Conservation (phyloP, 2,888 invertebrate genomes). For the Augochlorella aurata region DNA sequence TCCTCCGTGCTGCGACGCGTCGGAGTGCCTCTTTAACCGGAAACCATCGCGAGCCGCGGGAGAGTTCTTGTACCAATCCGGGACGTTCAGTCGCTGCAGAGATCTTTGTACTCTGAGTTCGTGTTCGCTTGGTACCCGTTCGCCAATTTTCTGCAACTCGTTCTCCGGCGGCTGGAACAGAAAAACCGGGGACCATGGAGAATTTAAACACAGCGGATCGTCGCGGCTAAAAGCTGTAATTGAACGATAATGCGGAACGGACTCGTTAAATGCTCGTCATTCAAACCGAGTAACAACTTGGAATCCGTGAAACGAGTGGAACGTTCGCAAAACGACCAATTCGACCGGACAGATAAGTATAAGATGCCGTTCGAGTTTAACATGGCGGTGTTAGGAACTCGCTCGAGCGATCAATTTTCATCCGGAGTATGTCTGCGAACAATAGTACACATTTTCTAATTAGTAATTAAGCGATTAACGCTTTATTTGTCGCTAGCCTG, state of each 20-base stretch:
- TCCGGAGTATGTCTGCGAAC: no score
- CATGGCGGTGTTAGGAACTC: no score
- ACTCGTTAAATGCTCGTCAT: not conserved
- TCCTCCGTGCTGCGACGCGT: constrained; percentile 84
- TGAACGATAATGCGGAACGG: not conserved
- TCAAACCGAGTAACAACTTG: not conserved
- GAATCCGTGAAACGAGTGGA: no score
- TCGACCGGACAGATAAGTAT: no score
- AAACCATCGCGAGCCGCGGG: constrained; percentile 90
- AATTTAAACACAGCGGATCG: not conserved
- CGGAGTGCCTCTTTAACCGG: constrained; percentile 89
- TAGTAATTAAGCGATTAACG: no score
- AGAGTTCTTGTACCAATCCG: constrained; percentile 95
- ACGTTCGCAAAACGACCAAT: no score
- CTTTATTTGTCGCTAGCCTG: no score
- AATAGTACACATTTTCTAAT: no score
- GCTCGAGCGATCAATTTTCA: no score
- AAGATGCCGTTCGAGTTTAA: not conserved
- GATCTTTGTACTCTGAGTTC: constrained; percentile 96
- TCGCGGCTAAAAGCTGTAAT: not conserved
- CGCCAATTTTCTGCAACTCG: constrained; percentile 92
- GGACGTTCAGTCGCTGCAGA: constrained; percentile 95
- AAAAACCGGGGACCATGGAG: not conserved
- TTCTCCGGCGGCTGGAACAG: constrained; percentile 94
- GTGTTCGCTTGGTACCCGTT: constrained; percentile 94